A percentile compares a stretch with the other conserved stretches of the same genome.
phyloP scores from a whole-genome alignment of 53 echinoderm and acorn worm species.

The Apostichopus leukothele region DNA sequence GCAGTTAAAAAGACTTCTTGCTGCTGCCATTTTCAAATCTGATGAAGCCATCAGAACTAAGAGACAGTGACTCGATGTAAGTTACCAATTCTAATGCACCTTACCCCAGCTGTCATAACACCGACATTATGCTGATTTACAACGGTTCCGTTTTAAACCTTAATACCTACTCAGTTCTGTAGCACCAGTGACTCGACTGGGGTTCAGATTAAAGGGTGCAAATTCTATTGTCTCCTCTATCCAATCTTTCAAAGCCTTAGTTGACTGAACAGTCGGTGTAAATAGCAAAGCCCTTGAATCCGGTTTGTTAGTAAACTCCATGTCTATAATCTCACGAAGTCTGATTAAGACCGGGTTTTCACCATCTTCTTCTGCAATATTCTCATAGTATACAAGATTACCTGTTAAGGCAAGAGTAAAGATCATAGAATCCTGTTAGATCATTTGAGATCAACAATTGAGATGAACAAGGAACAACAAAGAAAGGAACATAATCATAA shows the following conservation, averaged over 20 bases:
- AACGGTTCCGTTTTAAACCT: no score
- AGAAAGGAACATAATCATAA: neutral
- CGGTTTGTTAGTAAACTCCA: slow-evolving; percentile 20
- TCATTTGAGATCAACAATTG: no score
- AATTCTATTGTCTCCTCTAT: slow-evolving; percentile 33
- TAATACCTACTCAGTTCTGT: slow-evolving; percentile 30
- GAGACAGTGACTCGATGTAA: no score
- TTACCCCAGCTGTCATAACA: no score
- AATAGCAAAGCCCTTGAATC: slow-evolving; percentile 22
- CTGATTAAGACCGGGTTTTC: slow-evolving; percentile 6
- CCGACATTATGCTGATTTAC: no score
- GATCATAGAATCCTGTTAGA: no score
- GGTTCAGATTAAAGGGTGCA: neutral
- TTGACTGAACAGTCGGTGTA: slow-evolving; percentile 37
- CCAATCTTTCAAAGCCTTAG: slow-evolving; percentile 42
- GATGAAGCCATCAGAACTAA: no score
- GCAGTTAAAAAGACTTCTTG: no score
- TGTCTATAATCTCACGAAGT: slow-evolving; percentile 20
- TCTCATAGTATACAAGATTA: neutral
- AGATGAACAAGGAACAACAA: no score
- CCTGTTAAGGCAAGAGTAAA: neutral
- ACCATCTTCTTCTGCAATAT: neutral
- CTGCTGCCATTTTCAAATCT: no score
- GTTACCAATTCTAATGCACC: no score
- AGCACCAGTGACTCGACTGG: slow-evolving; percentile 34